Percentiles rank a stretch among this genome's conserved stretches.
phyloP scores from a whole-genome alignment of 2,113 vertebrate genomes.

The Cololabis saira region DNA sequence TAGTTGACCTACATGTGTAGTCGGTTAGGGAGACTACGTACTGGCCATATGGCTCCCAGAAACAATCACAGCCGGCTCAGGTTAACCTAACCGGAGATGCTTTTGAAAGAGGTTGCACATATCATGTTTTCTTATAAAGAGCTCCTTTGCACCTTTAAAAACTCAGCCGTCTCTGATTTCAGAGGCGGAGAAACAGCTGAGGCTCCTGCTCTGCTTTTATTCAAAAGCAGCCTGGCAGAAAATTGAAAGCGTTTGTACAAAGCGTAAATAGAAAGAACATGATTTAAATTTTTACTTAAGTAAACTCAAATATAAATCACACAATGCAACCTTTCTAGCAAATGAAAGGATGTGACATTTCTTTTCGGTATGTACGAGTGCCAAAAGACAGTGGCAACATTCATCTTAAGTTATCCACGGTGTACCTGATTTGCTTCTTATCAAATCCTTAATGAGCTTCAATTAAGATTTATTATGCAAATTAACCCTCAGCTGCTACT shows the following conservation, averaged over 20 bases:
- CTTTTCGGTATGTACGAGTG: constrained; percentile 7
- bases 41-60: constrained; percentile 71
- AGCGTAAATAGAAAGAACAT: background rate
- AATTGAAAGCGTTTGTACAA: background rate
- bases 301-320: background rate
- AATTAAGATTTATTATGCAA: constrained; percentile 88
- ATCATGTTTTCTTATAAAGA: constrained; percentile 18
- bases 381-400: constrained; percentile 63
- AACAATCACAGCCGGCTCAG: constrained; percentile 69
- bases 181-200: constrained; percentile 19
- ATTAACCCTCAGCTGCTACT: constrained; percentile 82
- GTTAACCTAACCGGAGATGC: constrained; percentile 68
- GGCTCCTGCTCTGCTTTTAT: constrained; percentile 1
- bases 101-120: constrained; percentile 40
- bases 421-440: constrained; percentile 85
- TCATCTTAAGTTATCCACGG: constrained; percentile 77
- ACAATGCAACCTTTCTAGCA: background rate
- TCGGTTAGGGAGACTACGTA: constrained; percentile 52
- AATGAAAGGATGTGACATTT: constrained; percentile 42
- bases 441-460: constrained; percentile 85
- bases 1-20: constrained; percentile 72
- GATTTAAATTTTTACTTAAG: background rate
- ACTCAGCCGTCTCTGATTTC: constrained; percentile 30
- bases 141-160: constrained; percentile 7
- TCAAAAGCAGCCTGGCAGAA: background rate